A percentile compares a stretch with the other conserved stretches of the same genome.
Evolutionary conservation across 2,797 vertebrate genomes (phyloP).

Genomic region (Coreius guichenoti): DNA sequence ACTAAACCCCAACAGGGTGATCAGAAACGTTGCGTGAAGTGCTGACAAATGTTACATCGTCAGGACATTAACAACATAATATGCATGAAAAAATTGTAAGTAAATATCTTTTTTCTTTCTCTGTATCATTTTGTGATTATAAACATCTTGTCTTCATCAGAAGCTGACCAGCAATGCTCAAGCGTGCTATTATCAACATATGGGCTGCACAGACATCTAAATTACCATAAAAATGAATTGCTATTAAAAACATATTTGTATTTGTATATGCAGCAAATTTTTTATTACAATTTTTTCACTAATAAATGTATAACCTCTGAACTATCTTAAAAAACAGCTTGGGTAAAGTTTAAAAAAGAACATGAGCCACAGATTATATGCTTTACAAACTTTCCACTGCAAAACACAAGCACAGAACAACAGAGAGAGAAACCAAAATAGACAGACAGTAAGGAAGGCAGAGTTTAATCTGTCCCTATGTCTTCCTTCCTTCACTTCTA

Average conservation of each 20-base stretch:
- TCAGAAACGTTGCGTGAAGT: neutral
- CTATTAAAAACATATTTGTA: neutral
- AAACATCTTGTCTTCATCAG: slow-evolving; percentile 46
- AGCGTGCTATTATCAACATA: slow-evolving; percentile 1
- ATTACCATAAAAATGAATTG: neutral
- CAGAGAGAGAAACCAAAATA: neutral
- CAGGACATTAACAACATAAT: neutral
- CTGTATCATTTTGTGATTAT: slow-evolving; percentile 14
- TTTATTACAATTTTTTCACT: neutral
- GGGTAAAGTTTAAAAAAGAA: neutral
- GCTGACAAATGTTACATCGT: neutral
- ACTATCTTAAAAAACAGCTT: slow-evolving; percentile 5
- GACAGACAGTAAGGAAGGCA: neutral
- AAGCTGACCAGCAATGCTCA: slow-evolving; percentile 20
- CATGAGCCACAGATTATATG: neutral
- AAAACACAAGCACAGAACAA: slow-evolving; percentile 6
- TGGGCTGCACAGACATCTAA: neutral
- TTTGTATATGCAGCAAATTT: neutral
- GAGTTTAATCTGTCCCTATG: neutral
- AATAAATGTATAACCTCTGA: neutral
- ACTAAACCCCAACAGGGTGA: neutral
- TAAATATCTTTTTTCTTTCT: neutral
- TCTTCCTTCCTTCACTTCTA: slow-evolving; percentile 3
- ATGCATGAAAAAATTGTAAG: neutral
- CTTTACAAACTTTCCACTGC: neutral